Evolutionary conservation across 1,140 invertebrate genomes (phyloP).

Genomic region (Atta texana): DNA sequence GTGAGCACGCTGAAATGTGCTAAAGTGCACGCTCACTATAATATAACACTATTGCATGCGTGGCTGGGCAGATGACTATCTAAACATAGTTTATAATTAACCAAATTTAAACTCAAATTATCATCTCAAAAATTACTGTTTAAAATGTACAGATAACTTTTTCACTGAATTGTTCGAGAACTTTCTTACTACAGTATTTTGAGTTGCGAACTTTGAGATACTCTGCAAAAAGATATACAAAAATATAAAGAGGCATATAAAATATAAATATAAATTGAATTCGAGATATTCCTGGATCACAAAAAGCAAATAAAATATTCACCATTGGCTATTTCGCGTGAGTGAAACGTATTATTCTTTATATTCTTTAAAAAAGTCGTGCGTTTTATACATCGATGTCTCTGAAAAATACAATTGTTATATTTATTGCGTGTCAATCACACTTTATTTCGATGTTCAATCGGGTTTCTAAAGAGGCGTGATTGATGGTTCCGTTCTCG

Average conservation of each 20-base stretch:
- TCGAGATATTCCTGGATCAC: not conserved
- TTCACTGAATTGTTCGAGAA: too few relatives aligned
- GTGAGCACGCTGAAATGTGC: too few relatives aligned
- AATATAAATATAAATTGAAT: constrained; percentile 5
- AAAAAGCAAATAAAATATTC: constrained; percentile 12
- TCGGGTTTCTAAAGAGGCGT: constrained; percentile 18
- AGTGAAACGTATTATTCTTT: not conserved
- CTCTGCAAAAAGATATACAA: too few relatives aligned
- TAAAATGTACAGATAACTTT: too few relatives aligned
- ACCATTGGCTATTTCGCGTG: not conserved
- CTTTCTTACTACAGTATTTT: too few relatives aligned
- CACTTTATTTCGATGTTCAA: constrained; percentile 2
- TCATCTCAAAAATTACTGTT: too few relatives aligned
- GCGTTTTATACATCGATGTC: not conserved
- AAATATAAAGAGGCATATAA: not conserved
- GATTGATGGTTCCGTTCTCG: constrained; percentile 40
- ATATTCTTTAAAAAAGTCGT: constrained; percentile 7
- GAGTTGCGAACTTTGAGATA: too few relatives aligned
- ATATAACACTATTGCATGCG: too few relatives aligned
- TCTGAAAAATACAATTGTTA: not conserved
- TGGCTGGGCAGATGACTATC: too few relatives aligned
- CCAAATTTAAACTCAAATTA: too few relatives aligned
- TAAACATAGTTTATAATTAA: too few relatives aligned
- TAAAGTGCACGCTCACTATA: too few relatives aligned
- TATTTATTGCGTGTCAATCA: constrained; percentile 5